A percentile compares a stretch with the other conserved stretches of the same genome.
Evolutionary conservation across 2,888 invertebrate species (phyloP).

Genomic region (Coleophora flavipennella): DNA sequence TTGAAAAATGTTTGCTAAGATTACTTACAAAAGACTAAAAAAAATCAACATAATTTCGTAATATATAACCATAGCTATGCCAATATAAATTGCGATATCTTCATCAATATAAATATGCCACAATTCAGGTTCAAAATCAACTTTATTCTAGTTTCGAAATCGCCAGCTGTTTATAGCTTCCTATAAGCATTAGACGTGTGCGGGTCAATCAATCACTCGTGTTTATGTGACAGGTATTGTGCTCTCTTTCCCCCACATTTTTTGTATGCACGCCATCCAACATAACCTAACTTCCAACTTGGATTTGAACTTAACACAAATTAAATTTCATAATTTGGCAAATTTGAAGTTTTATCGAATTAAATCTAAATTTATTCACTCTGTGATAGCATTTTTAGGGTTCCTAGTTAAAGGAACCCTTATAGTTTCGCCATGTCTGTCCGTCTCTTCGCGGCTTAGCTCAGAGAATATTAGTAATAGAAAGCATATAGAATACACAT

Average conservation of each 20-base stretch:
- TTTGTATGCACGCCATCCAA: conserved; percentile 28
- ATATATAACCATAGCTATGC: conserved; percentile 20
- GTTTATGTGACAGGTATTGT: conserved; percentile 64
- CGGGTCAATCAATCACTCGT: conserved; percentile 66
- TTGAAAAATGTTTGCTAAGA: too few species aligned
- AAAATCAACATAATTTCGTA: conserved; percentile 18
- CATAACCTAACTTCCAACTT: conserved; percentile 24
- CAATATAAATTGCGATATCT: conserved; percentile 20
- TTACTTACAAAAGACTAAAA: too few species aligned
- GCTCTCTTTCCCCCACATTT: conserved; percentile 36
- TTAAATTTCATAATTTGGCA: conserved; percentile 26
- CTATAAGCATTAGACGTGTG: conserved; percentile 59
- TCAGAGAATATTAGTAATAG: too few species aligned
- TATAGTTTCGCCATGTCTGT: too few species aligned
- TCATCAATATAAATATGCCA: too few species aligned
- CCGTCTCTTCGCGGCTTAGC: too few species aligned
- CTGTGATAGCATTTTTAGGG: conserved; percentile 23
- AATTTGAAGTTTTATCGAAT: conserved; percentile 16
- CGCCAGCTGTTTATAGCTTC: conserved; percentile 65
- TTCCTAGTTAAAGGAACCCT: too few species aligned
- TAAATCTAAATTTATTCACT: conserved; percentile 19
- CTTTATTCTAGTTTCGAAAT: conserved; percentile 31
- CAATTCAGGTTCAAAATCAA: conserved; percentile 5
- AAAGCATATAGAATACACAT: too few species aligned
- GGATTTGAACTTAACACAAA: conserved; percentile 27